Evolutionary conservation across 2,113 vertebrate species (phyloP), one percentile per base, ranked within the genome.

Genomic region (Cryptotis parvus): DNA sequence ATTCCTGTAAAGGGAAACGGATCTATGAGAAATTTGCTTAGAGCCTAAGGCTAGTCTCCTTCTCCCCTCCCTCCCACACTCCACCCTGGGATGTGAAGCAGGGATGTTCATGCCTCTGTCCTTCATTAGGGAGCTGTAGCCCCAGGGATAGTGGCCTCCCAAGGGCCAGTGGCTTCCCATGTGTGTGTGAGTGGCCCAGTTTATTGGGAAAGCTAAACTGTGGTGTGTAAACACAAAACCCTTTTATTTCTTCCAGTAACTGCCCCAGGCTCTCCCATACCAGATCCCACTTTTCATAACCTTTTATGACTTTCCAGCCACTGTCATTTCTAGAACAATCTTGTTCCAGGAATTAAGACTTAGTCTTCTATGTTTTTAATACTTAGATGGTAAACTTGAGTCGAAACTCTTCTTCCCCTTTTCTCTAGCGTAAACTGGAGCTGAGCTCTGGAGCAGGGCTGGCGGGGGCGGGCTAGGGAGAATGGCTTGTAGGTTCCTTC

Each of bases 331-430:
- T 80, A 63, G 45, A 74, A 79, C n/a, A 73, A 66, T 66, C 79
- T 90, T 15, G 4, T 93, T 95, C 89, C 31, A 24, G 52, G 92
- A 90, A 95, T 95, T 74, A 86, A 87, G 92, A 86, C n/a, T 52
- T 70, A 58, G 1, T 39, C 43, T 88, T 95, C 72, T 41, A 69
- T 55, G 61, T 95, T 87, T 92, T 68, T 55, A 85, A 86, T 90
- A 80, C 27, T 92, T 90, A 27, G 65, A 65, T 58, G 2, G 24
- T 75, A 85, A 70, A 49, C 78, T 77, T 27, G 7, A 45, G 52
- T 84, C 43, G 14, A 20, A 80, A 52, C 69, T 75, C 11, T 65
- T 72, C 39, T 52, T 33, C 15, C 29, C 27, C 41, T 87, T n/a
- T n/a, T n/a, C 37, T 63, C 63, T 2, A 41, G 29, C 7, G 12